phyloP scores from a whole-genome alignment of 2,797 vertebrate genomes.

The Rhabdomys pumilio region DNA sequence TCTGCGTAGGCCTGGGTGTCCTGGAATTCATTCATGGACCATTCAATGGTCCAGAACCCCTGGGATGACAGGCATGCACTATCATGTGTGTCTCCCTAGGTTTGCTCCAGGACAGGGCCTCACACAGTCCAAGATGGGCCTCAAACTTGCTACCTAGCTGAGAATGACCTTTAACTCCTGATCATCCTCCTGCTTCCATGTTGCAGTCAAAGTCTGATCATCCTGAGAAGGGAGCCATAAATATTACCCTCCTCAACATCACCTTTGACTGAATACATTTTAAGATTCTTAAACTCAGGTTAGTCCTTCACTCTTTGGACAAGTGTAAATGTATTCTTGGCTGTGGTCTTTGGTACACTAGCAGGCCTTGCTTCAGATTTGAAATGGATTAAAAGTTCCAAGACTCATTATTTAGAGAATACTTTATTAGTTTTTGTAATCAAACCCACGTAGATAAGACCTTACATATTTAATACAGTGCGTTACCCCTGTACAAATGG shows the following conservation, averaged over 20 bases:
- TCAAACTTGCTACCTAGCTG: neutral
- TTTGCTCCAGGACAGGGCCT: neutral
- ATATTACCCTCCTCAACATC: neutral
- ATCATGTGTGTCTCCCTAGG: neutral
- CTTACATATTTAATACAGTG: slow-evolving; percentile 99
- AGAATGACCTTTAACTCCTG: neutral
- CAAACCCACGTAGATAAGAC: slow-evolving; percentile 99
- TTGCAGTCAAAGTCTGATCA: neutral
- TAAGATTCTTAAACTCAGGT: neutral
- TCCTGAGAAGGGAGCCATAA: neutral
- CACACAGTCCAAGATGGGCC: neutral
- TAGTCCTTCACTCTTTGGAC: neutral
- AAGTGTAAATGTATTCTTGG: accelerated
- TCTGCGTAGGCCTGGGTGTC: neutral
- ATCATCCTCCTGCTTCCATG: neutral
- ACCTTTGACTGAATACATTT: neutral
- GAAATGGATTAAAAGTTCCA: slow-evolving; percentile 80
- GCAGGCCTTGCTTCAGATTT: neutral
- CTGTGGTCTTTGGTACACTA: neutral
- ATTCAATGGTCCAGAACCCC: neutral
- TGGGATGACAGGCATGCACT: neutral
- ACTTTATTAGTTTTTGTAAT: slow-evolving; percentile 99
- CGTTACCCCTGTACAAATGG: slow-evolving; percentile 99
- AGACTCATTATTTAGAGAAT: slow-evolving; percentile 95
- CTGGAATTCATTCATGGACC: no score